Percentiles rank a stretch among this genome's conserved stretches.
Evolutionary conservation across 2,888 invertebrate genomes (phyloP).

Genomic region (Tiliacea aurago): DNA sequence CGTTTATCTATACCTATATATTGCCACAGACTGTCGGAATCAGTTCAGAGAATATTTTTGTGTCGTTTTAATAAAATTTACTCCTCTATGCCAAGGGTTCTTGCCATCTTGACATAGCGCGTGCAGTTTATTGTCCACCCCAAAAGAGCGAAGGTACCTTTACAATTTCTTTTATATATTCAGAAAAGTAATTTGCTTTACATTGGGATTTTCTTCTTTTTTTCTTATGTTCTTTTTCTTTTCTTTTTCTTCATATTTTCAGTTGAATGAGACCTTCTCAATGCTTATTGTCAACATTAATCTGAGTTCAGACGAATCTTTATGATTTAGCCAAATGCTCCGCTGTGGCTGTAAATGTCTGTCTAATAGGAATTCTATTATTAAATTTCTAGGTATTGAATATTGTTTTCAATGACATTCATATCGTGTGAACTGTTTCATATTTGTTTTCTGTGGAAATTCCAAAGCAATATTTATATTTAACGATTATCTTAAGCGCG

Average conservation of each 20-base stretch:
- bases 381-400: conserved; percentile 21
- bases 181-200: conserved; percentile 63
- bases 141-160: conserved; percentile 54
- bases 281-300: conserved; percentile 60
- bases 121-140: conserved; percentile 77
- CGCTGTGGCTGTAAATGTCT: conserved; percentile 8
- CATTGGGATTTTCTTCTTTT: conserved; percentile 54
- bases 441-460: background rate
- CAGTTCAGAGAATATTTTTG: conserved; percentile 74
- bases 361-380: conserved; percentile 23
- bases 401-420: conserved; percentile 17
- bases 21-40: conserved; percentile 65
- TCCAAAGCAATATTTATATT: background rate
- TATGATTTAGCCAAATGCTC: conserved; percentile 38
- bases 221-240: conserved; percentile 60
- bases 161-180: conserved; percentile 63
- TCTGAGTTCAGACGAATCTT: conserved; percentile 33
- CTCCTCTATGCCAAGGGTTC: conserved; percentile 68
- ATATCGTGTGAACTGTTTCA: background rate
- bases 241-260: conserved; percentile 58
- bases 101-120: conserved; percentile 70
- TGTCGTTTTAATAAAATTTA: conserved; percentile 81
- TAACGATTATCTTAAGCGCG: background rate
- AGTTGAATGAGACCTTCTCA: conserved; percentile 48
- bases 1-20: conserved; percentile 62